Evolutionary conservation across 2,888 invertebrate genomes (phyloP).

Genomic region (Imbricaverruca yamaguchii): DNA sequence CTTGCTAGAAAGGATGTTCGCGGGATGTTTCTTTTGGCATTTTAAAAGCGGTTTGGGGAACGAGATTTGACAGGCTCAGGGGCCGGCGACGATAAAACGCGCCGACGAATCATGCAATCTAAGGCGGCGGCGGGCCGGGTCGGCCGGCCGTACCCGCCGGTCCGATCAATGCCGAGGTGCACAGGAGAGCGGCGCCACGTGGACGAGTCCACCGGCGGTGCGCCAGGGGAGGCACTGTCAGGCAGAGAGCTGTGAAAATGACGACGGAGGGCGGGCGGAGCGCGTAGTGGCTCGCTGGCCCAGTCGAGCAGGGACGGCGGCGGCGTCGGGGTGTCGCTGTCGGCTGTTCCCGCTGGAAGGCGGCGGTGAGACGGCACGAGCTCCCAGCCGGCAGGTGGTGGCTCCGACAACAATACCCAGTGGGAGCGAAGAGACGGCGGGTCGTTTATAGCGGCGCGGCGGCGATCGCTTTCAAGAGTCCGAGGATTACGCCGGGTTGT

Average conservation of each 20-base stretch:
- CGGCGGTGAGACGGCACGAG: background rate
- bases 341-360: background rate
- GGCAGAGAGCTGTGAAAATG: background rate
- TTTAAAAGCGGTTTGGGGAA: no score
- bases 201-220: background rate
- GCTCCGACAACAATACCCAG: background rate
- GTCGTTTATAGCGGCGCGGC: background rate
- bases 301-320: no score
- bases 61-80: background rate
- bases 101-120: background rate
- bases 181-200: background rate
- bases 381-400: background rate
- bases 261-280: background rate
- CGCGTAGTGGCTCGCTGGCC: background rate
- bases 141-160: no score
- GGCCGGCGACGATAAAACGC: constrained; percentile 7
- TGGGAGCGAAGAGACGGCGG: background rate
- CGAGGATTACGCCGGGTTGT: background rate
- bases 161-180: constrained; percentile 1
- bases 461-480: constrained; percentile 8
- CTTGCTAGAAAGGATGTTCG: no score
- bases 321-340: no score
- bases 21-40: no score
- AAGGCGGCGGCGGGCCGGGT: no score
- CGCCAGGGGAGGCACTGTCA: no score